phyloP scores from a whole-genome alignment of 2,113 vertebrate genomes.

The Chionis minor region DNA sequence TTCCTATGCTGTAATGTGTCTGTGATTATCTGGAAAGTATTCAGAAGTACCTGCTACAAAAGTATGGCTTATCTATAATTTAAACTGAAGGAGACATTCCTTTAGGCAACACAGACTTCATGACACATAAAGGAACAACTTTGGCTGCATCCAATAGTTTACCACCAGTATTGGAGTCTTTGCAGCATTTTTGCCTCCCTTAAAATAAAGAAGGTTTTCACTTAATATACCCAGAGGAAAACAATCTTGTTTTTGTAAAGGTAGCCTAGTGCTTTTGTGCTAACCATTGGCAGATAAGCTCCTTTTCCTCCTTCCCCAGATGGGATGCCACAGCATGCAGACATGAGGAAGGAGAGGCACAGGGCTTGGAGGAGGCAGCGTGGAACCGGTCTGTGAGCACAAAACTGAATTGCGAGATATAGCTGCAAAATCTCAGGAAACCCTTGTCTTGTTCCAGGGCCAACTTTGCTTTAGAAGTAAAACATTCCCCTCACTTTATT shows the following conservation, averaged over 20 bases:
- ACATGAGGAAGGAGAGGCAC: neutral
- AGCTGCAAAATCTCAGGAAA: slow-evolving; percentile 34
- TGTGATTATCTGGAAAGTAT: neutral
- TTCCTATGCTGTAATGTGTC: neutral
- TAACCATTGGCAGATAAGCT: neutral
- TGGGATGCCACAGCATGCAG: neutral
- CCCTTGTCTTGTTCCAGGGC: slow-evolving; percentile 1
- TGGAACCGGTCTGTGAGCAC: neutral
- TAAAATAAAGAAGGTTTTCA: neutral
- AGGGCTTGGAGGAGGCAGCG: neutral
- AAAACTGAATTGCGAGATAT: neutral
- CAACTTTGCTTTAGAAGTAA: neutral
- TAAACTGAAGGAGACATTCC: neutral
- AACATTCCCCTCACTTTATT: neutral
- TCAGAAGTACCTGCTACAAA: neutral
- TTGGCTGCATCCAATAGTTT: neutral
- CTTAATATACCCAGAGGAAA: neutral
- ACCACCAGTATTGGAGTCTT: neutral
- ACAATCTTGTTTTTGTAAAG: neutral
- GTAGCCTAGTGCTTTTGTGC: neutral
- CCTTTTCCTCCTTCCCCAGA: neutral
- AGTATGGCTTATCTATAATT: slow-evolving; percentile 6
- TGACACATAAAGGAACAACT: neutral
- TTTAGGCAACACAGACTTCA: neutral
- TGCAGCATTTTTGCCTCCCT: neutral